Evolutionary conservation across 2,113 vertebrate genomes (phyloP).

Genomic region (Eptatretus burgeri): DNA sequence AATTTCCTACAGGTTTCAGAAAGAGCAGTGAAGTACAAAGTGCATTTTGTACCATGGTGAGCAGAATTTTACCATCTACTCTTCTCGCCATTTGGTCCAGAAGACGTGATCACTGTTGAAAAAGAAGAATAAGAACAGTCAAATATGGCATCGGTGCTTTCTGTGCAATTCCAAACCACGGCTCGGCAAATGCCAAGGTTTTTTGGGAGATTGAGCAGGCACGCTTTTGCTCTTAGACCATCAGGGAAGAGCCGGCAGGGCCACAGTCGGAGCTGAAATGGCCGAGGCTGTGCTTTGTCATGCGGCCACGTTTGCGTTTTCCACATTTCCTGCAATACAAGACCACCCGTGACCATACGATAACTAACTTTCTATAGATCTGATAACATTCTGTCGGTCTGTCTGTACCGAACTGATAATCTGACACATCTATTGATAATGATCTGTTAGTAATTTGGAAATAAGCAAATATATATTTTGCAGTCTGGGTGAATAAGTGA

Average conservation of each 20-base stretch:
- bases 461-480: too few species aligned
- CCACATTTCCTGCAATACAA: slow-evolving; percentile 45
- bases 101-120: background rate
- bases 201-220: background rate
- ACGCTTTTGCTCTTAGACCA: slow-evolving; percentile 29
- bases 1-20: too few species aligned
- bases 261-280: slow-evolving; percentile 55
- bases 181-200: background rate
- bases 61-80: background rate
- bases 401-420: too few species aligned
- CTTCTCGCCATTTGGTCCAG: background rate
- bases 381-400: too few species aligned
- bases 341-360: background rate
- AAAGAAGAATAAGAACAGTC: background rate
- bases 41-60: background rate
- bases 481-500: too few species aligned
- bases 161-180: too few species aligned
- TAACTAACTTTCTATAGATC: too few species aligned
- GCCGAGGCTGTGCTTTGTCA: slow-evolving; percentile 76
- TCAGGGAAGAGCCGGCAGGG: slow-evolving; percentile 39
- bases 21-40: too few species aligned
- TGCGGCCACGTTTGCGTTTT: slow-evolving; percentile 63
- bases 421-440: too few species aligned
- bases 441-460: too few species aligned
- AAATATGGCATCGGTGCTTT: too few species aligned